phyloP scores from a whole-genome alignment of 2,797 vertebrate genomes.

The Monodelphis domestica region DNA sequence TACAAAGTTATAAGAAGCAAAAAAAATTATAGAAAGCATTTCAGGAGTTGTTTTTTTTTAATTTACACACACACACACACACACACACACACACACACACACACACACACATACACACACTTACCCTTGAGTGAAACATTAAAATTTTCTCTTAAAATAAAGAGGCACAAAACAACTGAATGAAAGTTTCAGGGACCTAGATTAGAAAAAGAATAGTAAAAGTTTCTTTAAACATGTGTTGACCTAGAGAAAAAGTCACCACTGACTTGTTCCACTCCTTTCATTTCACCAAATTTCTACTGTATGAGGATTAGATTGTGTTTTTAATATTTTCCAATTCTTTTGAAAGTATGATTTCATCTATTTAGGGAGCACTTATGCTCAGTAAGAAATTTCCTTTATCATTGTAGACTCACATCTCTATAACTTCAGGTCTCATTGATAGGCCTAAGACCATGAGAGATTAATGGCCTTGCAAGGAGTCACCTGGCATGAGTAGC shows the following conservation, averaged over 20 bases:
- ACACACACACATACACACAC: no score
- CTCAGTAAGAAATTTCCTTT: no score
- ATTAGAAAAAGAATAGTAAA: not conserved
- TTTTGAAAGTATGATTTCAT: not conserved
- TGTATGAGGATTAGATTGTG: conserved; percentile 2
- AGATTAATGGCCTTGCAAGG: no score
- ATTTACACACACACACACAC: no score
- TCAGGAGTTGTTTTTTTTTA: no score
- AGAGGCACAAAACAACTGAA: not conserved
- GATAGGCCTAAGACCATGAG: no score
- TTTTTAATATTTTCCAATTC: not conserved
- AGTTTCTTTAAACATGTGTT: not conserved
- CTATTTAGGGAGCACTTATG: no score
- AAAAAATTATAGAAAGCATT: no score
- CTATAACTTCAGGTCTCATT: no score
- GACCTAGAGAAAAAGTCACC: conserved; percentile 6
- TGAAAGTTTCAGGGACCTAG: not conserved
- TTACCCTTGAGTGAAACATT: not conserved
- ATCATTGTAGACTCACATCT: no score
- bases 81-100: no score
- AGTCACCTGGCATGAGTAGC: no score
- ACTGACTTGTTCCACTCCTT: not conserved
- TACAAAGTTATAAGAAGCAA: not conserved
- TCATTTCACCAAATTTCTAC: conserved; percentile 29
- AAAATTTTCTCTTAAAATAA: not conserved